Percentiles rank a stretch among this genome's conserved stretches.
phyloP scores from a whole-genome alignment of 1,140 invertebrate species.

The Anoplolepis gracilipes region DNA sequence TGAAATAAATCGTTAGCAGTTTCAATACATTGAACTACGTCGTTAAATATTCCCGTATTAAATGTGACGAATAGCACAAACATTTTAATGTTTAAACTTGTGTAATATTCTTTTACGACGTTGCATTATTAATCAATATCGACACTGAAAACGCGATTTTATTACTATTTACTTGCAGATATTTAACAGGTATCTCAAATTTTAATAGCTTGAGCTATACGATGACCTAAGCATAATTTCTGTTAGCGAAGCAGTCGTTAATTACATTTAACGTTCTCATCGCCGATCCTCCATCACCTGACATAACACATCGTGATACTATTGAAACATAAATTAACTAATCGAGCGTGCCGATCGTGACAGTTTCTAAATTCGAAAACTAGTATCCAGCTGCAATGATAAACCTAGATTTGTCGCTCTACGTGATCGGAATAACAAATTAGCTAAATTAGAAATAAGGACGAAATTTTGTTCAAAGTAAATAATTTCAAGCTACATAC shows the following conservation, averaged over 20 bases:
- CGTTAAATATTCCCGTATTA: background rate
- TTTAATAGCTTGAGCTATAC: conserved; percentile 4
- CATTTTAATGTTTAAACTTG: background rate
- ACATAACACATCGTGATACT: conserved; percentile 63
- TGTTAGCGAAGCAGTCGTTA: conserved; percentile 66
- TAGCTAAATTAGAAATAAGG: background rate
- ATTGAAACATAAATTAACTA: conserved; percentile 74
- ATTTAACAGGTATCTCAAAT: background rate
- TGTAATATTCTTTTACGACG: background rate
- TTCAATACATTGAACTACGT: background rate
- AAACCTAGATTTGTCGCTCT: background rate
- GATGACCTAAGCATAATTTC: conserved; percentile 38
- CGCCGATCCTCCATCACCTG: conserved; percentile 29
- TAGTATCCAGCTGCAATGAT: background rate
- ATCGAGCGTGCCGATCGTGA: conserved; percentile 58
- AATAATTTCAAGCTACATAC: background rate
- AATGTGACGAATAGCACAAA: background rate
- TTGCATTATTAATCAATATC: background rate
- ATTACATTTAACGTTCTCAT: conserved; percentile 70
- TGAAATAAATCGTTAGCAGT: background rate
- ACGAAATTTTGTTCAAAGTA: background rate
- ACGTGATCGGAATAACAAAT: background rate
- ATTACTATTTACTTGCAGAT: conserved; percentile 25
- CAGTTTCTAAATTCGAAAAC: conserved; percentile 54
- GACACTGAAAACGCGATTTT: background rate